Base-by-base conservation (phyloP, 2,888 invertebrate species). In the Tanypteryx hageni region DNA sequence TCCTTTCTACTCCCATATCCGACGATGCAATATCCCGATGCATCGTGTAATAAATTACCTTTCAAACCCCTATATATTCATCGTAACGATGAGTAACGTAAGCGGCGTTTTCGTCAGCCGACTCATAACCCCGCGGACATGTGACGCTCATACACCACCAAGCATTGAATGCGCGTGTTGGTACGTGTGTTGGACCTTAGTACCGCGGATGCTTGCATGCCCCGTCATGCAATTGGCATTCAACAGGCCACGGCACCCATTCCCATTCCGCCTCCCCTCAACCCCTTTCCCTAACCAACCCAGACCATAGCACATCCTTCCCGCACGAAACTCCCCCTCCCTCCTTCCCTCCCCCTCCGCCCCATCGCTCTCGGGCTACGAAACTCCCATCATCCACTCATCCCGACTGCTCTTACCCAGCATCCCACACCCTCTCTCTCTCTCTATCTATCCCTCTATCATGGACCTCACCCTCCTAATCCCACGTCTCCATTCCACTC, bases 201-300 rank as follows among this genome's bases (percentile, higher is more conserved):
- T 44, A 56, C 64, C 64, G 61, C 56, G 64, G 89, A 89, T 89
- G 89, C 89, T 89, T 89, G 44, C 89, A 89, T 89, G 89, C 68
- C 64, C 89, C 89, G 68, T 89, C 89, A 89, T 89, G 89, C 89
- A 89, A 89, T 89, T 89, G 89, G 89, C 89, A 89, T 89, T 89
- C 89, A 89, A 89, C 89, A 89, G 89, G 89, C 89, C 61, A 59
- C 31, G 86, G 59, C 59, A 59, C 86, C 86, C 59, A 27, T 13
- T 31, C 59, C n/a, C 59, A 44, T 57, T n/a, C 11, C 85, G 57
- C 85, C 14, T 44, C 44, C 44, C 82, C 82, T 44, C 44, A 44
- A 27, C 31, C 56, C 56, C 31, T 27, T 16, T 14, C 31, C 61
- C 14, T 22, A 18, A 58, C 22, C 58, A 58, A 13, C 85, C 13